Evolutionary conservation across 2,797 vertebrate species (phyloP), one percentile per base, ranked within the genome.

Genomic region (Sardinella longiceps): DNA sequence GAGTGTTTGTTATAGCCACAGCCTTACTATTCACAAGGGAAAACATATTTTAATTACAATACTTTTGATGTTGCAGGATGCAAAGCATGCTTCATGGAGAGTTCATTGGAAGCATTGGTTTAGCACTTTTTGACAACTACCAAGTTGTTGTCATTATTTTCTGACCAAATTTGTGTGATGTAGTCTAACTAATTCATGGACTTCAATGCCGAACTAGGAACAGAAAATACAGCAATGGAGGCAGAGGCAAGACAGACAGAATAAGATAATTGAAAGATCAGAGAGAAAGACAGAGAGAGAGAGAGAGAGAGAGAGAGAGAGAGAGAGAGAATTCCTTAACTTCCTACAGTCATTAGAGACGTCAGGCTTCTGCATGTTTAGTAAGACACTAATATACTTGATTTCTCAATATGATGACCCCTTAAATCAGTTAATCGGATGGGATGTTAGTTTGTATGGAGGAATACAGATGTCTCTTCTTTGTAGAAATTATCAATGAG

Each of bases 131-230:
- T 70, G 30, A 14, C 14, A 28, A 7, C 63, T 1, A 6, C 43
- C 43, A 7, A 66, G 25, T 6, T 30, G n/a, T n/a, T 1, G 6
- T 25, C 60, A 66, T 25, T 6, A 80, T 91, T 90, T 43, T 85
- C 33, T 0, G 43, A 86, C 23, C 85, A 84, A 20, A 90, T 86
- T 70, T 94, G 93, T 0, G 92, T 93, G 2, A 91, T 87, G 18
- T 56, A 87, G 82, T 92, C 93, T 86, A 96, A 95, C 37, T 93
- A 87, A 14, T 51, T 90, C n/a, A 91, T 81, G 0, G 91, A 93
- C 83, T 91, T 92, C 70, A 90, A 96, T 95, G 83, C 94, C 94
- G 37, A 93, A 89, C 96, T 96, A 88, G 14, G 9, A 12, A 77
- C 43, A 66, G 66, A 82, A 37, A 28, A 39, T 39, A 12, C 46